Conservation (phyloP, 2,797 vertebrate genomes). For the Microcaecilia unicolor region DNA sequence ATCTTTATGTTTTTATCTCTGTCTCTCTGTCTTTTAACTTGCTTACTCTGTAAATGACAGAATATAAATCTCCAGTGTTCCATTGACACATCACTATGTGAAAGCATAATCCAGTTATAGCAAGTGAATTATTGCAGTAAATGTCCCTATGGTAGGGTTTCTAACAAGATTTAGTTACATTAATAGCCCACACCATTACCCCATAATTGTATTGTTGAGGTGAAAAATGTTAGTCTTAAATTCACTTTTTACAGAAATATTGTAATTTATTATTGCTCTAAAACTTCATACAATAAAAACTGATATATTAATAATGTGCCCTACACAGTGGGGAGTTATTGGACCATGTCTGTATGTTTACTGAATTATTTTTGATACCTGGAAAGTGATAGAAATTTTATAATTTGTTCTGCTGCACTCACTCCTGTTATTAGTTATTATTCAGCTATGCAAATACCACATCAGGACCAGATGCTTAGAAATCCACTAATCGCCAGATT, state of each 20-base stretch:
- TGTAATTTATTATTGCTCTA: too few relatives aligned
- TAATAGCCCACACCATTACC: conserved; percentile 12
- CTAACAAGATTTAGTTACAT: conserved; percentile 3
- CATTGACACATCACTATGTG: conserved; percentile 6
- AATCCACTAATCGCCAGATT: too few relatives aligned
- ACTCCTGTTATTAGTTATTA: too few relatives aligned
- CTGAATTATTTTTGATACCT: too few relatives aligned
- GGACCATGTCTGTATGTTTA: too few relatives aligned
- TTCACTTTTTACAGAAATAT: neutral
- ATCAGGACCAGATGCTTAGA: too few relatives aligned
- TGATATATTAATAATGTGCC: too few relatives aligned
- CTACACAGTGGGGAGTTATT: too few relatives aligned
- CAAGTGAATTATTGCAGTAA: conserved; percentile 6
- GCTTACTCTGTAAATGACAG: conserved; percentile 6
- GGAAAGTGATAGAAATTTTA: too few relatives aligned
- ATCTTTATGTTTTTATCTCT: neutral
- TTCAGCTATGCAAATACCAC: too few relatives aligned
- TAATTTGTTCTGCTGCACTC: too few relatives aligned
- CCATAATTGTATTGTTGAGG: conserved; percentile 1
- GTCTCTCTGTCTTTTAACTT: neutral
- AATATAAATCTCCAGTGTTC: conserved; percentile 10
- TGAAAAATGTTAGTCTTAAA: conserved; percentile 14
- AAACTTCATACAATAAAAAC: too few relatives aligned
- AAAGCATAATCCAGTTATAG: conserved; percentile 12
- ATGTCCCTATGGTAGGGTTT: conserved; percentile 5